Evolutionary conservation across 2,113 vertebrate genomes (phyloP), one percentile per base, ranked within the genome.

Genomic region (Tyto alba): DNA sequence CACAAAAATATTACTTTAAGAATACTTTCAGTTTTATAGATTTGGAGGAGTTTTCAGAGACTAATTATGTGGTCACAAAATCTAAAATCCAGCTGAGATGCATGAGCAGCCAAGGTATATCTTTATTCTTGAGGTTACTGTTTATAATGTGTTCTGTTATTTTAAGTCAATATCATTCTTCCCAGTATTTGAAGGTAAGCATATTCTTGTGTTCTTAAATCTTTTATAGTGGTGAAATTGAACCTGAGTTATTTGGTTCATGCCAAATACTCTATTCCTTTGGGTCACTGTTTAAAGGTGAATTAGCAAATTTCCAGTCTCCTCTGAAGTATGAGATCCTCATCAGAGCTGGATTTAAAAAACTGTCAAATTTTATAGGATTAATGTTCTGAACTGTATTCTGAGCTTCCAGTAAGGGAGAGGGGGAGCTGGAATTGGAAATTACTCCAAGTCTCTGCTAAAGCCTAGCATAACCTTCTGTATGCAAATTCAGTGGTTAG

Each of bases 111-210:
- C n/a, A 71, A 87, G 59, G 47, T 74, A 56, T 57, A 76, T 73
- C 59, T 32, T 80, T 90, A 47, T 92, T 92, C 68, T 76, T 84
- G 79, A 81, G 67, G 79, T 88, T 93, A 47, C 55, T 87, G 52
- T 81, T 93, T 89, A 67, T 81, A 91, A 89, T 36, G 56, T 52
- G 56, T 85, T 73, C 67, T 96, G 78, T 86, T 93, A 85, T 84
- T 88, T 73, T 63, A 93, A 90, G 85, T 79, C 78, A 85, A 45
- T 93, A 75, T 2, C 6, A 19, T 63, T 72, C 60, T 74, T 59
- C 23, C 55, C 60, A 13, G 92, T 95, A 89, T 78, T 87, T 91
- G 40, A 63, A 71, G 56, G 32, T 68, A 84, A 85, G 77, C 86
- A 87, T 72, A 43, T 87, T 91, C 64, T 89, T 7, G 2, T 77